Evolutionary conservation across 2,113 vertebrate genomes (phyloP).

Genomic region (Benitochromis conjunctus): DNA sequence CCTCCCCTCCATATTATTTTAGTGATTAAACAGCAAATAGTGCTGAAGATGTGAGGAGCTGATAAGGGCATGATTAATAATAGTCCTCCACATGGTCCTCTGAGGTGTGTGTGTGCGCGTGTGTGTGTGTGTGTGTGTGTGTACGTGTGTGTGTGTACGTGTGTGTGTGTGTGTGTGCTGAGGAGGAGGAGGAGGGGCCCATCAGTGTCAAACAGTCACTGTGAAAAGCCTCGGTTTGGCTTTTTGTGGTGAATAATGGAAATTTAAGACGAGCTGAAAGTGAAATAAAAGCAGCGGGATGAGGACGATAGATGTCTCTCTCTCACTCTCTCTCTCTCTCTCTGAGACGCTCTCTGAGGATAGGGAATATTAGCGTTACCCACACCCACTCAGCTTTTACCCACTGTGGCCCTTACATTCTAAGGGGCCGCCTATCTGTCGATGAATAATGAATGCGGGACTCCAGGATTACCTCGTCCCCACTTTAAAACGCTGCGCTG

Average conservation of each 20-base stretch:
- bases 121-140: not conserved
- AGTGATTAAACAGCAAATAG: conserved; percentile 82
- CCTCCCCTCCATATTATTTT: conserved; percentile 75
- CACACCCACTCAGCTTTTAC: conserved; percentile 30
- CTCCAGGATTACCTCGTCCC: conserved; percentile 42
- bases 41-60: conserved; percentile 61
- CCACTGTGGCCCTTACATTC: conserved; percentile 20
- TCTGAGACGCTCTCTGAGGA: conserved; percentile 45
- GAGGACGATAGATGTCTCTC: conserved; percentile 61
- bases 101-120: conserved; percentile 23
- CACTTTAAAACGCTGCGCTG: conserved; percentile 35
- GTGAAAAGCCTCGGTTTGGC: conserved; percentile 67
- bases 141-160: too few relatives aligned
- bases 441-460: conserved; percentile 67
- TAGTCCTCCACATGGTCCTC: conserved; percentile 56
- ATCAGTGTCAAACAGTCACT: conserved; percentile 62
- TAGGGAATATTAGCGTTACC: conserved; percentile 49
- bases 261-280: conserved; percentile 70
- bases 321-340: conserved; percentile 12
- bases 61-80: conserved; percentile 76
- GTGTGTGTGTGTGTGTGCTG: too few relatives aligned
- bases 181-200: conserved; percentile 27
- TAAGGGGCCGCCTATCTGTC: conserved; percentile 11
- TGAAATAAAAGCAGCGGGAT: conserved; percentile 66
- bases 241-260: conserved; percentile 76